Evolutionary conservation across 2,888 invertebrate genomes (phyloP).

Genomic region (Tenthredo mesomela): DNA sequence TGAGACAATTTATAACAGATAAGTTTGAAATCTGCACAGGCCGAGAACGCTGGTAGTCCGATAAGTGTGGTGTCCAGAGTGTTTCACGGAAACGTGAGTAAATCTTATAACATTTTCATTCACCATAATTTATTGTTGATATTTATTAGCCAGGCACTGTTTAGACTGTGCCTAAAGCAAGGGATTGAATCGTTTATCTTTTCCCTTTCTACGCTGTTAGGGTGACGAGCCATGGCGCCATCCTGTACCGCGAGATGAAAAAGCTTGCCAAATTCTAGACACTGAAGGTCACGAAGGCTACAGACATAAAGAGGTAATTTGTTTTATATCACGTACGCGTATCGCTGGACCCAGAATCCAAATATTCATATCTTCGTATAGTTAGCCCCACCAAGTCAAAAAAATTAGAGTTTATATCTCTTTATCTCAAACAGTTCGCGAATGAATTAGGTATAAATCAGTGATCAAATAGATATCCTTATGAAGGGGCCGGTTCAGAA

Average conservation of each 20-base stretch:
- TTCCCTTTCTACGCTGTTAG: conserved; percentile 67
- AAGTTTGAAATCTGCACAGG: conserved; percentile 60
- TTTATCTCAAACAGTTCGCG: too few species aligned
- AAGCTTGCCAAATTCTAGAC: conserved; percentile 70
- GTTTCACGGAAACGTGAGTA: conserved; percentile 74
- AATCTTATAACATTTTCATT: not conserved
- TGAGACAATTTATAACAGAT: not conserved
- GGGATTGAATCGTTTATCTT: conserved; percentile 61
- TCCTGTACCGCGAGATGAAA: conserved; percentile 72
- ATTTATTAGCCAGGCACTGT: not conserved
- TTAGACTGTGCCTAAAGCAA: not conserved
- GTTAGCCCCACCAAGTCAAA: not conserved
- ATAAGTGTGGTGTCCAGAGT: conserved; percentile 76
- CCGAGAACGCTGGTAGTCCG: conserved; percentile 74
- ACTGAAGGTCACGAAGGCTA: conserved; percentile 68
- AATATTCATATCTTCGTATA: not conserved
- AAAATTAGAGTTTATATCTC: too few species aligned
- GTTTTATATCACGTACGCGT: not conserved
- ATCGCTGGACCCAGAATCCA: not conserved
- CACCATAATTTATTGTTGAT: not conserved
- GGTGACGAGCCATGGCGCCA: conserved; percentile 74
- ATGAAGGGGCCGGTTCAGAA: too few species aligned
- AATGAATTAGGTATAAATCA: too few species aligned
- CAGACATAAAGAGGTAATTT: conserved; percentile 73
- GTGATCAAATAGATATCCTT: too few species aligned